Evolutionary conservation across 2,888 invertebrate species (phyloP).

Genomic region (Blomia tropicalis): DNA sequence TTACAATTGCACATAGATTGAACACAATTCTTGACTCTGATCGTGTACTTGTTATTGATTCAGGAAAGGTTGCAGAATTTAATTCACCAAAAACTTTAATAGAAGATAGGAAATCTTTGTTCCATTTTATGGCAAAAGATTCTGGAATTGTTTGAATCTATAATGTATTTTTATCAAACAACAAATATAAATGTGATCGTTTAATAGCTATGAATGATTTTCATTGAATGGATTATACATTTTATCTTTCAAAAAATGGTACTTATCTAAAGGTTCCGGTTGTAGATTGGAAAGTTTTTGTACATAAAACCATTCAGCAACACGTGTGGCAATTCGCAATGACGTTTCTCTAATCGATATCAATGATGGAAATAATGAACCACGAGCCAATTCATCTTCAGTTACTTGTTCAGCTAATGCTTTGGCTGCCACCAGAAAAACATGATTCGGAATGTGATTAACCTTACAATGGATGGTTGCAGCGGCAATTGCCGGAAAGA

Average conservation of each 20-base stretch:
- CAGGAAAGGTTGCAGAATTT: conserved; percentile 29
- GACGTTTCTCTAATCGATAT: conserved; percentile 66
- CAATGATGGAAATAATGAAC: conserved; percentile 81
- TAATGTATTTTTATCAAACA: no score
- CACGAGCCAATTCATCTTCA: conserved; percentile 58
- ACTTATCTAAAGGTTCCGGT: conserved; percentile 43
- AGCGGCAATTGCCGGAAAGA: conserved; percentile 84
- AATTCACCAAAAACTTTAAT: conserved; percentile 29
- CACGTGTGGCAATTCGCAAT: conserved; percentile 60
- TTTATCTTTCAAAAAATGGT: conserved; percentile 38
- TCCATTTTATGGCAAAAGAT: conserved; percentile 30
- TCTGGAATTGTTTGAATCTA: conserved; percentile 37
- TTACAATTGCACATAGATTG: conserved; percentile 38
- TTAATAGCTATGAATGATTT: no score
- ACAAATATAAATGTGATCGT: no score
- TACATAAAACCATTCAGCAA: conserved; percentile 66
- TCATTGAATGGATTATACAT: conserved; percentile 38
- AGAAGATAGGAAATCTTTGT: conserved; percentile 27
- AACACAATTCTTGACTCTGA: conserved; percentile 30
- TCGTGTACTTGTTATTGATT: conserved; percentile 51
- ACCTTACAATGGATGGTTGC: conserved; percentile 72
- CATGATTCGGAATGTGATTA: conserved; percentile 76
- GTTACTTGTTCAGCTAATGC: conserved; percentile 63
- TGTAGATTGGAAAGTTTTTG: conserved; percentile 41
- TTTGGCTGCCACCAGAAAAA: conserved; percentile 89